Evolutionary conservation across 2,888 invertebrate genomes (phyloP), one percentile per base, ranked within the genome.

Genomic region (Azorinus chamasolen): DNA sequence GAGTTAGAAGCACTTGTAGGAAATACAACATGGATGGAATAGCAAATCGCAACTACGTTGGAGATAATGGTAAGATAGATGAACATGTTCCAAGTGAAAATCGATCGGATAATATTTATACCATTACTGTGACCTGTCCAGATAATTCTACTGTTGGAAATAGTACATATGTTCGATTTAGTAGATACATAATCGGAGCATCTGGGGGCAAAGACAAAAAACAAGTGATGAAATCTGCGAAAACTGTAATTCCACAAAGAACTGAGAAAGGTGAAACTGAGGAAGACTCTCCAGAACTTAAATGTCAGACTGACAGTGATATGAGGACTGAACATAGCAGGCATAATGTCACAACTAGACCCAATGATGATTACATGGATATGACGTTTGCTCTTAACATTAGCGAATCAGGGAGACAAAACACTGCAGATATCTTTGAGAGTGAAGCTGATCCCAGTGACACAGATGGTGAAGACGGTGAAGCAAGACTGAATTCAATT

Each of bases 21-120:
- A 66, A 43, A 43, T 76, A 76, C 43, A 53, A 41, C 1, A 70
- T 76, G 69, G 61, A 69, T 65, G 75, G 75, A 54, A 69, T 69
- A 27, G 63, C 46, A 14, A 75, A 75, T 48, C 45, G 39, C 10
- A 69, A 64, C 20, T 64, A 62, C 51, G 53, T 48, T 22, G 74
- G 63, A 1, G 43, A 43, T 16, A 65, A 76, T 14, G 61, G 62
- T 5, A 41, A 55, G 10, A 45, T 62, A 41, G 54, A 45, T 20
- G 51, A 37, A 16, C 14, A 58, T 5, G 43, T 10, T 27, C 4
- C 14, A 24, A 39, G 14, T 46, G 63, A 53, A 43, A 45, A 41
- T 8, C 59, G 76, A 10, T 45, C 57, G 16, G 62, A 66, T 41
- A 76, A 76, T 55, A 66, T 76, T n/a, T 76, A 76, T 39, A 76